Evolutionary conservation across 2,113 vertebrate genomes (phyloP), one percentile per base, ranked within the genome.

Genomic region (Odocoileus hemionus): DNA sequence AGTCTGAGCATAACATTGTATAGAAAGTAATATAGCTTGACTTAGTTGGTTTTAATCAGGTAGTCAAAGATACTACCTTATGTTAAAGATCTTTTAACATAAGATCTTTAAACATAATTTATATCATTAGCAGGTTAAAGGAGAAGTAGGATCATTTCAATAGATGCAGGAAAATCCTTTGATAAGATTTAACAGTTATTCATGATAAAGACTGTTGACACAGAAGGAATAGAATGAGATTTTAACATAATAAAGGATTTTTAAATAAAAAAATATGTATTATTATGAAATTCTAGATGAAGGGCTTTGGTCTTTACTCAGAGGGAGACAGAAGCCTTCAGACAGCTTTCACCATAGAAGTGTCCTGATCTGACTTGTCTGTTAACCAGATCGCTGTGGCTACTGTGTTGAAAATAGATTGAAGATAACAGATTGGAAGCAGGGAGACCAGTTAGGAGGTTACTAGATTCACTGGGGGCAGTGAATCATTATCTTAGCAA

Each of bases 141-240:
- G 25, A 92, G 33, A 92, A 94, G 90, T 80, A 28, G 60, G 21
- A 70, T 91, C 47, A 97, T 95, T 50, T 94, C 47, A 80, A 28
- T 64, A 95, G 33, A 85, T 88, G 16, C 10, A 47, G 17, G 47
- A 95, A 64, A 91, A 74, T 74, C 17, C 30, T 94, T 90, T 91
- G 23, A 85, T 78, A 94, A 80, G 43, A 86, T 96, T 82, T 83
- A 67, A 14, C 47, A 90, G 9, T 19, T 64, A 58, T 87, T 83
- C 39, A 30, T 45, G 26, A 64, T 84, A 94, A 90, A 90, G 57
- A 79, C 39, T 84, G 3, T 33, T 57, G 33, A 12, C 5, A 25
- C 67, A 88, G 12, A 64, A 88, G 16, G 36, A 91, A 67, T 33
- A 55, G 16, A 90, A 96, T 54, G 28, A 25, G 28, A 23, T 95